Percentiles rank a stretch among this genome's conserved stretches.
phyloP scores from a whole-genome alignment of 1,140 invertebrate genomes.

The Drosophila orena region DNA sequence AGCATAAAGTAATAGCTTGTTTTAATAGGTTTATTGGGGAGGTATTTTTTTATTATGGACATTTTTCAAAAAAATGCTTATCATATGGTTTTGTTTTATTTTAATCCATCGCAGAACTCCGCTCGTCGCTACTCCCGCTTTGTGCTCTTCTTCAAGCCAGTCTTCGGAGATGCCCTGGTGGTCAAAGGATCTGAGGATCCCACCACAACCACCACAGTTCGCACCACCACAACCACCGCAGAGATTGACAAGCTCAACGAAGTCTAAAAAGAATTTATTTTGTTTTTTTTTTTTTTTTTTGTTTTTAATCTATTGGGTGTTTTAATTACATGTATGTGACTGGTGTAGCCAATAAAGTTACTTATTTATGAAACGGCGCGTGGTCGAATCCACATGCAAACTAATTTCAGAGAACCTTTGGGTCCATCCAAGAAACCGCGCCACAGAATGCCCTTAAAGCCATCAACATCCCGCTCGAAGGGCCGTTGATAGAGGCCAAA shows the following conservation, averaged over 20 bases:
- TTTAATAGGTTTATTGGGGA: too few relatives aligned
- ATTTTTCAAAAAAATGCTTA: too few relatives aligned
- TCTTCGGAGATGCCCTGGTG: conserved; percentile 88
- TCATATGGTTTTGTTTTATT: too few relatives aligned
- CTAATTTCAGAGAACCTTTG: conserved; percentile 61
- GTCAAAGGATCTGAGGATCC: conserved; percentile 88
- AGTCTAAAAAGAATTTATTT: conserved; percentile 36
- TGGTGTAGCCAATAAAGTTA: conserved; percentile 8
- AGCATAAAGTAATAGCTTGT: too few relatives aligned
- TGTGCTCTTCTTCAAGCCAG: conserved; percentile 88
- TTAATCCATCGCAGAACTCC: conserved; percentile 86
- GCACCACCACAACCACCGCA: conserved; percentile 61
- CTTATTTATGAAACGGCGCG: conserved; percentile 17
- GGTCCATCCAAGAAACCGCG: conserved; percentile 64
- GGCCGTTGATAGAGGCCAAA: conserved; percentile 63
- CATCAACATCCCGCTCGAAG: conserved; percentile 57
- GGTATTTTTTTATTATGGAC: too few relatives aligned
- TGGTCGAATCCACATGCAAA: conserved; percentile 64
- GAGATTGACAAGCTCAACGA: conserved; percentile 63
- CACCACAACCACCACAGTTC: conserved; percentile 85
- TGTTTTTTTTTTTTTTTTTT: conserved; percentile 14
- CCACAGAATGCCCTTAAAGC: conserved; percentile 66
- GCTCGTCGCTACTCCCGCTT: conserved; percentile 88
- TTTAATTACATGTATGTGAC: not conserved
- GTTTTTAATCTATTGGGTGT: conserved; percentile 9